phyloP scores from a whole-genome alignment of 2,113 vertebrate species.

The Elephas maximus region DNA sequence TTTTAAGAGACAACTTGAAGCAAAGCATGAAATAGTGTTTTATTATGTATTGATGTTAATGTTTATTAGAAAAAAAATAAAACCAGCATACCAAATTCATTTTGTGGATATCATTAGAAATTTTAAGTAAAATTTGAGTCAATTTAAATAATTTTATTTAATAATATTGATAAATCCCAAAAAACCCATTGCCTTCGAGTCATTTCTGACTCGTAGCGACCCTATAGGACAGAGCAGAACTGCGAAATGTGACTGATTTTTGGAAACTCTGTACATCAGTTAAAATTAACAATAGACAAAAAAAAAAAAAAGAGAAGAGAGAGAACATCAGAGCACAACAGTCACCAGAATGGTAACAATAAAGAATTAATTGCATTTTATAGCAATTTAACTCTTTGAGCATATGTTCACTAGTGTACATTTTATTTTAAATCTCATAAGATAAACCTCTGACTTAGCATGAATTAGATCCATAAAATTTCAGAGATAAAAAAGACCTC shows the following conservation, averaged over 20 bases:
- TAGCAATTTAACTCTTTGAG: background rate
- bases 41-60: background rate
- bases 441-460: background rate
- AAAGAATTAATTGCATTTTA: background rate
- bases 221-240: too few species aligned
- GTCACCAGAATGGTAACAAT: background rate
- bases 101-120: background rate
- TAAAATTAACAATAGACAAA: background rate
- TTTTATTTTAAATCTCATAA: slow-evolving; percentile 1
- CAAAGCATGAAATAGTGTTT: background rate
- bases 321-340: background rate
- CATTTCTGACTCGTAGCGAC: too few species aligned
- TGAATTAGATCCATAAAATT: background rate
- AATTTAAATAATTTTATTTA: slow-evolving; percentile 12
- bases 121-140: background rate
- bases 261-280: background rate
- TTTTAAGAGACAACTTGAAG: slow-evolving; percentile 22
- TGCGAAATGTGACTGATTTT: background rate
- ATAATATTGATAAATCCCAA: background rate
- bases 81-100: background rate
- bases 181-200: too few species aligned
- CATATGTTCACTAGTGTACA: background rate
- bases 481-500: background rate
- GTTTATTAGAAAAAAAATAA: slow-evolving; percentile 33
- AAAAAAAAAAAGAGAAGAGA: too few species aligned